Base-by-base conservation (phyloP, 2,797 vertebrate genomes). In the Cryptoprocta ferox region DNA sequence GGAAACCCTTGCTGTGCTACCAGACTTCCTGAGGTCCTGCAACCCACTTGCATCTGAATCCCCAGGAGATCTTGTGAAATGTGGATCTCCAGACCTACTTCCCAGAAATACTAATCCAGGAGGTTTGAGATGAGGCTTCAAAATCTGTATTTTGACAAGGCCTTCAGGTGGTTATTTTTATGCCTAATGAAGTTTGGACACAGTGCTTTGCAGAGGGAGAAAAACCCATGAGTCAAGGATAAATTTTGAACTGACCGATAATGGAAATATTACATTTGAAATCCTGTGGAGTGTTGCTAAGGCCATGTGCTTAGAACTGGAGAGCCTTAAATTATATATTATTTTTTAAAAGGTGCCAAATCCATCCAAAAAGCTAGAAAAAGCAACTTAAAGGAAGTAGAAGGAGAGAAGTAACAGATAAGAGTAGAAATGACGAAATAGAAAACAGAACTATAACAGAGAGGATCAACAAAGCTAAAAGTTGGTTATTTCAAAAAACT, bases 211-310 rank as follows among this genome's bases (percentile, higher is more conserved):
- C 32, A 91, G 71, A 90, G 28, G 70, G 65, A 95, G 19, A 83
- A 85, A 93, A 91, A 35, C 10, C 42, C 32, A 93, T 37, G 87
- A 80, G 32, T 78, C 24, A 61, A 89, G 93, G 42, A 83, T 83
- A 95, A 89, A 83, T 65, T 95, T 88, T 83, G 65, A 75, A 53
- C 68, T 85, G 56, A 85, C 24, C 63, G 42, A 70, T 91, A 97
- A 75, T 89, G 37, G 94, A 95, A 96, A 81, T 81, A 79, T 85
- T 83, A 79, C 10, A 66, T 84, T 48, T 95, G 79, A 84, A 96
- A 70, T 91, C 39, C 83, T 89, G 39, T 76, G 21, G 11, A 70
- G 73, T 91, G 5, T n/a, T 80, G 61, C 76, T 95, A 79, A 71
- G 50, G 26, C 66, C 70, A n/a, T 50, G 50, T 88, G 63, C 65